These are phyloP conservation scores for Hippoglossus hippoglossus DNA, from an alignment of 2,797 vertebrate genomes.

Conservation along the genomic window DNA sequence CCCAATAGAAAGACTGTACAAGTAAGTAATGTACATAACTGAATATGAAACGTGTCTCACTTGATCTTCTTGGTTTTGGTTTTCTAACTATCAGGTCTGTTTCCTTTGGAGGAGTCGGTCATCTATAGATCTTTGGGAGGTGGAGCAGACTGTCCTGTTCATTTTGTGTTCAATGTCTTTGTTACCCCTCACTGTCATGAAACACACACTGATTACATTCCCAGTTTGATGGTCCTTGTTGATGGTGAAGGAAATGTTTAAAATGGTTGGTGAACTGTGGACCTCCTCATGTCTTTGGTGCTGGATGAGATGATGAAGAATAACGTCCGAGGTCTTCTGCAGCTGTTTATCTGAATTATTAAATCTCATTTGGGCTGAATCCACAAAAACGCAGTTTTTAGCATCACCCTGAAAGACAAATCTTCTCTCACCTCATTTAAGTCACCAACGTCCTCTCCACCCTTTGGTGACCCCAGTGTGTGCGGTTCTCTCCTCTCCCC, in stretches of 20 bases:
- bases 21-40: conserved; percentile 84
- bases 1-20: conserved; percentile 91
- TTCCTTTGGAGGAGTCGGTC: conserved; percentile 36
- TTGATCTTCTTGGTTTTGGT: conserved; percentile 43
- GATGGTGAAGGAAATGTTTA: conserved; percentile 31
- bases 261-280: conserved; percentile 42
- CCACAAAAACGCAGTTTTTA: not conserved
- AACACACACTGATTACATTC: conserved; percentile 3
- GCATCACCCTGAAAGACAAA: not conserved
- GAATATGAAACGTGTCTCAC: conserved; percentile 26
- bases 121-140: conserved; percentile 13
- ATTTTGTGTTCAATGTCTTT: not conserved
- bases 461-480: conserved; percentile 80
- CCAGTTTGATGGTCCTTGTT: conserved; percentile 20
- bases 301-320: conserved; percentile 59
- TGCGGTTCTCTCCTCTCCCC: conserved; percentile 82
- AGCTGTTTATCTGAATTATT: not conserved
- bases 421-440: conserved; percentile 58
- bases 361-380: conserved; percentile 1
- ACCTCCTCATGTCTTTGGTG: conserved; percentile 35
- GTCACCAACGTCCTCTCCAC: conserved; percentile 57
- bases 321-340: conserved; percentile 10
- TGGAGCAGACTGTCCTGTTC: conserved; percentile 10
- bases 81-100: conserved; percentile 49
- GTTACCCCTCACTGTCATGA: not conserved